A percentile compares a stretch with the other conserved stretches of the same genome.
These are phyloP conservation scores for Girardia tigrina DNA, from an alignment of 2,888 invertebrate genomes.

Conservation along the genomic window DNA sequence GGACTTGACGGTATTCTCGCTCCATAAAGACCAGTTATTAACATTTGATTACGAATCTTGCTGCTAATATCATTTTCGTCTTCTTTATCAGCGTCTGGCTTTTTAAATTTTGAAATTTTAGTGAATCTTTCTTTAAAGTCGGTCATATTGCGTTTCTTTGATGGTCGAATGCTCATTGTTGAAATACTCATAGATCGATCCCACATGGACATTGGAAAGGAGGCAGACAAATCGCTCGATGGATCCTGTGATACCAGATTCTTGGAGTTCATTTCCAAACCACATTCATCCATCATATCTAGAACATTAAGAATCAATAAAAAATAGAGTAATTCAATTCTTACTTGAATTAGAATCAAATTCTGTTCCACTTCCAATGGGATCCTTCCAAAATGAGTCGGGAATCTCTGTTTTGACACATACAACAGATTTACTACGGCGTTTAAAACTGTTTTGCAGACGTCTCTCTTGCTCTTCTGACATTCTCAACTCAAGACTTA, in stretches of 20 bases:
- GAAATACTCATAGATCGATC: not conserved
- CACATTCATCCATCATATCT: not conserved
- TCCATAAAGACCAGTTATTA: not conserved
- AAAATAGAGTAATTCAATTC: not conserved
- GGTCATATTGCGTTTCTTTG: conserved; percentile 31
- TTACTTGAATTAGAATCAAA: not conserved
- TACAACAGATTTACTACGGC: not conserved
- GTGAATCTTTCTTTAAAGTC: conserved; percentile 32
- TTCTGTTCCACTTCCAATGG: not conserved
- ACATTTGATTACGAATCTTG: not conserved
- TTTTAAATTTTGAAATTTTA: conserved; percentile 26
- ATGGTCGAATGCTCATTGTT: conserved; percentile 17
- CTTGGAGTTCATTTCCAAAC: not conserved
- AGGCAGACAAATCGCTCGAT: not conserved
- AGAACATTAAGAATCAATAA: not conserved
- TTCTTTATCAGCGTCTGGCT: conserved; percentile 15
- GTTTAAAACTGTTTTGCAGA: not conserved
- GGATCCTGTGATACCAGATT: not conserved
- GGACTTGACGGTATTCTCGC: not conserved
- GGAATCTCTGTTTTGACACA: not conserved
- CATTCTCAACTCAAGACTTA: conserved; percentile 45
- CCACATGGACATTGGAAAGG: not conserved
- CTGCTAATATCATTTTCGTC: not conserved
- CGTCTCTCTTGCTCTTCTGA: conserved; percentile 20
- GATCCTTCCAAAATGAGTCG: not conserved